phyloP scores from a whole-genome alignment of 1,140 invertebrate species.

The Helicoverpa zea region DNA sequence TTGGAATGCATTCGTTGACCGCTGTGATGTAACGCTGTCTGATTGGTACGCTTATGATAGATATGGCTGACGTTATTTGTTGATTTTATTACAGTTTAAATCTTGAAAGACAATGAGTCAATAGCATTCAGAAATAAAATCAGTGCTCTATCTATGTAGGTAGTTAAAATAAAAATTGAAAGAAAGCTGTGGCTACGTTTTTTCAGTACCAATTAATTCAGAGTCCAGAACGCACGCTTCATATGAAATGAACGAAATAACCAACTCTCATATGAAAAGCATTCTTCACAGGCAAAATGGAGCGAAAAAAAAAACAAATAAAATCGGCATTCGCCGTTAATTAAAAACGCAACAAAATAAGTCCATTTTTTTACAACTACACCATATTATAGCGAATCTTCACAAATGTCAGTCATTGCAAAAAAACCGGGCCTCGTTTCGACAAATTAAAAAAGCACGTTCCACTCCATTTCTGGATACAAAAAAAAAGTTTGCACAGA shows the following conservation, averaged over 20 bases:
- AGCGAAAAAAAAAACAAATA: background rate
- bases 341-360: slow-evolving; percentile 41
- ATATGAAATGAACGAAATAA: background rate
- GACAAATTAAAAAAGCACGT: slow-evolving; percentile 62
- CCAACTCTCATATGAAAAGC: background rate
- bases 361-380: slow-evolving; percentile 25
- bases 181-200: no score
- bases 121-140: no score
- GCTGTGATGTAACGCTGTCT: slow-evolving; percentile 33
- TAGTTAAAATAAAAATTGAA: no score
- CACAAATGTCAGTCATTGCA: slow-evolving; percentile 35
- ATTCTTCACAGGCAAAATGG: background rate
- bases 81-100: no score
- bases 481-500: slow-evolving; percentile 57
- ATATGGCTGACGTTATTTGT: background rate
- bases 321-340: slow-evolving; percentile 18
- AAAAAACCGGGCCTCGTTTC: slow-evolving; percentile 52
- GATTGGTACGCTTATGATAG: slow-evolving; percentile 19
- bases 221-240: no score
- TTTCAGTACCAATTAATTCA: no score
- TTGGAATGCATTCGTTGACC: slow-evolving; percentile 45
- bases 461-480: slow-evolving; percentile 63
- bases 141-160: no score
- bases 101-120: no score
- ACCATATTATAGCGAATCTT: slow-evolving; percentile 25